Evolutionary conservation across 1,140 invertebrate species (phyloP).

Genomic region (Pygmarrhopalites habei): DNA sequence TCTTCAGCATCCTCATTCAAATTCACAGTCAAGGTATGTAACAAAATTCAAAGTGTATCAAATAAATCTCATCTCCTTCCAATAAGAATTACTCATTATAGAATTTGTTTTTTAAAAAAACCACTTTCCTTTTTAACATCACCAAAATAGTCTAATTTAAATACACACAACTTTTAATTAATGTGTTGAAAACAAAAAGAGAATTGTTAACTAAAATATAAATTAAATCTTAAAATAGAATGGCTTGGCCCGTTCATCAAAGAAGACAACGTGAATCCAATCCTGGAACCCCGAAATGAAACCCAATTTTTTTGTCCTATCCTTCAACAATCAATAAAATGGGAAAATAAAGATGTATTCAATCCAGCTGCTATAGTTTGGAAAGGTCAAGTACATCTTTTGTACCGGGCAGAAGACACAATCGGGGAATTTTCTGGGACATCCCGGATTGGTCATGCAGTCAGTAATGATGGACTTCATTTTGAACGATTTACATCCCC

Average conservation of each 20-base stretch:
- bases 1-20: too few species aligned
- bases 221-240: too few species aligned
- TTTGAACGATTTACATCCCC: conserved; percentile 13
- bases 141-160: too few species aligned
- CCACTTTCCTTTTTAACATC: too few species aligned
- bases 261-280: conserved; percentile 25
- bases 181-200: too few species aligned
- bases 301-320: conserved; percentile 31
- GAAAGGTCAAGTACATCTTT: conserved; percentile 24
- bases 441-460: conserved; percentile 31
- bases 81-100: too few species aligned
- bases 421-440: conserved; percentile 24
- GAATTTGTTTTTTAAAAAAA: too few species aligned
- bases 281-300: conserved; percentile 16
- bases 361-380: conserved; percentile 33
- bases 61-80: too few species aligned
- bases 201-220: too few species aligned
- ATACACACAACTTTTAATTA: too few species aligned
- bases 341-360: conserved; percentile 37
- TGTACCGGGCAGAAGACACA: conserved; percentile 32
- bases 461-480: conserved; percentile 21
- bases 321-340: conserved; percentile 10
- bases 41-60: too few species aligned
- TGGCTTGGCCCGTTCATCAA: conserved; percentile 15
- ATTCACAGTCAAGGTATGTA: too few species aligned